Evolutionary conservation across 2,888 invertebrate species (phyloP), one percentile per base, ranked within the genome.

Genomic region (Drosophila mimetica): DNA sequence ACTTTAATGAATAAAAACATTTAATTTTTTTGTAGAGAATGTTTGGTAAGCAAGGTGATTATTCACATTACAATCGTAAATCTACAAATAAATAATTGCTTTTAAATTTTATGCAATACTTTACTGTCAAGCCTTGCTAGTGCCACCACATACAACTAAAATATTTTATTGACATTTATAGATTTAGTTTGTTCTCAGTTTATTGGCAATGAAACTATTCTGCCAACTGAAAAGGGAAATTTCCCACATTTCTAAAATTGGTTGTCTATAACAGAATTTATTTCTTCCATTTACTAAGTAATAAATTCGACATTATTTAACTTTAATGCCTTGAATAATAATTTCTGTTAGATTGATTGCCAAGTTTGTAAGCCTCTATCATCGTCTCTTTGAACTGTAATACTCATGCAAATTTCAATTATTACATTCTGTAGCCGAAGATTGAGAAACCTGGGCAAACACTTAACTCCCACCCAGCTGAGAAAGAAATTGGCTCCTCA

Each of bases 351-450:
- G 28, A 57, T 60, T 57, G 46, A 16, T 32, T 57, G 58, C 46
- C 60, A 57, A 20, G 60, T 30, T 57, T 4, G 11, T 14, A 28
- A 14, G 28, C 13, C 13, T 28, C 37, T 30, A 37, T 20, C 41
- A 25, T 7, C 25, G 13, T 13, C 13, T 16, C 57, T 61, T 58
- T 58, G 58, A 58, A 58, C 52, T 52, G 37, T 37, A 36, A 46
- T 16, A 36, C 58, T 30, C 61, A 64, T 64, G 63, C 61, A 64
- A 61, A 64, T 64, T 64, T 64, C 63, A 61, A 64, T 61, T 61
- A 64, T 61, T 61, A 36, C 42, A 34, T 65, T 41, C 46, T 53
- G 44, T 51, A 28, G 14, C 36, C 55, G 28, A 60, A 60, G 61
- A 64, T 60, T 61, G 60, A 7, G 42, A 42, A 42, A 52, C 34